phyloP scores from a whole-genome alignment of 1,140 invertebrate genomes.

The Thalassaphorura encarpata region DNA sequence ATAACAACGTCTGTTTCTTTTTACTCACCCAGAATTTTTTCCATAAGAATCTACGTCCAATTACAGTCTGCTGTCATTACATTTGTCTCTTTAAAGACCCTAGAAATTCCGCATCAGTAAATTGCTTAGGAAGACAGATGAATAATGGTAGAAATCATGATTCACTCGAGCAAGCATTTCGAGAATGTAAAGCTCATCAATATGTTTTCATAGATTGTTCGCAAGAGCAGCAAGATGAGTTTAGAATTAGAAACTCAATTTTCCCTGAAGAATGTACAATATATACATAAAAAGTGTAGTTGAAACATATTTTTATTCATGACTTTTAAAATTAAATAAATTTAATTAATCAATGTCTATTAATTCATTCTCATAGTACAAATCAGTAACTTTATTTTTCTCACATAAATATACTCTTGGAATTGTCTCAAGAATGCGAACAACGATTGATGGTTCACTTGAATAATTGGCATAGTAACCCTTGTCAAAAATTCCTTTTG shows the following conservation, averaged over 20 bases:
- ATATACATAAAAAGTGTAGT: not conserved
- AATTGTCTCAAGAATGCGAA: too few relatives aligned
- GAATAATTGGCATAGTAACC: too few relatives aligned
- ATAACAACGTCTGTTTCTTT: not conserved
- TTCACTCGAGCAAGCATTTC: conserved; percentile 1
- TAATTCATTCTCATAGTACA: too few relatives aligned
- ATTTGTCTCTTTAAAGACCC: conserved; percentile 11
- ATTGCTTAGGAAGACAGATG: conserved; percentile 10
- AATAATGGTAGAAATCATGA: conserved; percentile 9
- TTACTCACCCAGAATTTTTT: conserved; percentile 7
- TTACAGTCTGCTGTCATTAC: conserved; percentile 9
- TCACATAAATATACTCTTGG: too few relatives aligned
- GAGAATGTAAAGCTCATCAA: conserved; percentile 8
- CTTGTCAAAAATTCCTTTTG: too few relatives aligned
- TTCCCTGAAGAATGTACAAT: conserved; percentile 11
- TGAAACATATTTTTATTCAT: not conserved
- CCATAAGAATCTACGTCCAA: not conserved
- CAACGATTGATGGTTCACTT: too few relatives aligned
- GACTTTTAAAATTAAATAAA: not conserved
- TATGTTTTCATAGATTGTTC: conserved; percentile 9
- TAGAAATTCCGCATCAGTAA: not conserved
- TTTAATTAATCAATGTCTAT: too few relatives aligned
- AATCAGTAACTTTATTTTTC: too few relatives aligned
- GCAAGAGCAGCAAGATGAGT: conserved; percentile 4
- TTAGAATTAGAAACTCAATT: conserved; percentile 9